phyloP scores from a whole-genome alignment of 2,888 invertebrate genomes.

The Formica aserva region DNA sequence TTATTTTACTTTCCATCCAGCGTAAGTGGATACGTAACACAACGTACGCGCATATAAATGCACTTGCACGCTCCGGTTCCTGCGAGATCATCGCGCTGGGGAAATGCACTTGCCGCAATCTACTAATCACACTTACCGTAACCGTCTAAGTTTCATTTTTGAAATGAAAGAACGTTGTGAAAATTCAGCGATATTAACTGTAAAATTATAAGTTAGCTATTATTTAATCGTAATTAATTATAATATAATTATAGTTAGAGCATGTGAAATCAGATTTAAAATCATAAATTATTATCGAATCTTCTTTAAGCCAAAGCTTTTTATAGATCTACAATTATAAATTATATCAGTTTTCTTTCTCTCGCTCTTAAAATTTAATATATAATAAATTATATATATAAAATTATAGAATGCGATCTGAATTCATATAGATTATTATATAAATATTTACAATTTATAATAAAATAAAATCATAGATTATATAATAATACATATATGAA shows the following conservation, averaged over 20 bases:
- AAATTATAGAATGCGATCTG: neutral
- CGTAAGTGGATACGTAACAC: constrained; percentile 37
- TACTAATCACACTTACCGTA: constrained; percentile 17
- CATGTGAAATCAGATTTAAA: neutral
- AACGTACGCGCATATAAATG: constrained; percentile 6
- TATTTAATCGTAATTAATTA: neutral
- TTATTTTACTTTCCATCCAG: constrained; percentile 47
- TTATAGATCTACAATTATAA: neutral
- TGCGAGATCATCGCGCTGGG: constrained; percentile 17
- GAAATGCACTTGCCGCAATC: constrained; percentile 6
- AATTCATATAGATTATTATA: neutral
- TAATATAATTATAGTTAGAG: neutral
- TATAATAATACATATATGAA: neutral
- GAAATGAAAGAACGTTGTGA: neutral
- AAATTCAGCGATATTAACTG: neutral
- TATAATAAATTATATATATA: neutral
- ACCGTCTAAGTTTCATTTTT: constrained; percentile 9
- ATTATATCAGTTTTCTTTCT: neutral
- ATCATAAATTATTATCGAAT: neutral
- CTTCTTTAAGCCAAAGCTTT: neutral
- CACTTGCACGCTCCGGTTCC: constrained; percentile 19
- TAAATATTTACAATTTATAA: neutral
- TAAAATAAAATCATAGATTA: neutral
- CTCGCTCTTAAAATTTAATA: neutral
- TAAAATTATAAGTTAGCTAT: neutral